Conservation (phyloP, 2,113 vertebrate genomes). For the Crocuta crocuta region DNA sequence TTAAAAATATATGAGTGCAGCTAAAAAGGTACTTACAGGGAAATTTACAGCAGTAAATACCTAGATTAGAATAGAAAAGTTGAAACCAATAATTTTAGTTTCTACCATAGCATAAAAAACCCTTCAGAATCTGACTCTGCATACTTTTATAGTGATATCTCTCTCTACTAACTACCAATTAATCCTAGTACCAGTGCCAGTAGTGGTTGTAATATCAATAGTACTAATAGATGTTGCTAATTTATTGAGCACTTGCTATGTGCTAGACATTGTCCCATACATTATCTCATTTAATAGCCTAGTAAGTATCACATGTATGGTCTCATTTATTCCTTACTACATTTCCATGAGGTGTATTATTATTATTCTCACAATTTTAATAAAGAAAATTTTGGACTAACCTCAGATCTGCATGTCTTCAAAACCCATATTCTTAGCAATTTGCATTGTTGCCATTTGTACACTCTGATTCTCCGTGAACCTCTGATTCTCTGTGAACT, state of each 20-base stretch:
- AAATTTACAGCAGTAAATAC: neutral
- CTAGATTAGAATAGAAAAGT: neutral
- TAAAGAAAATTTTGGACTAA: neutral
- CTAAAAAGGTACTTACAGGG: neutral
- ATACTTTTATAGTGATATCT: neutral
- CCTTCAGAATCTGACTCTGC: neutral
- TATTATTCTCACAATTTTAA: neutral
- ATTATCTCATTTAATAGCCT: neutral
- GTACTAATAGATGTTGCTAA: neutral
- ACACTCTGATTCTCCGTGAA: neutral
- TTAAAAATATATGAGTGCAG: neutral
- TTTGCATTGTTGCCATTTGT: neutral
- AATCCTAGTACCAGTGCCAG: neutral
- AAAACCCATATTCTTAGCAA: neutral
- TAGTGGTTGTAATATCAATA: neutral
- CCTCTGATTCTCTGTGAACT: neutral
- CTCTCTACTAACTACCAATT: neutral
- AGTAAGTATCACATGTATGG: neutral
- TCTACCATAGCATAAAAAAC: neutral
- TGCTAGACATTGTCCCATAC: neutral
- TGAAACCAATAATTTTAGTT: neutral
- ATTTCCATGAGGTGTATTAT: neutral
- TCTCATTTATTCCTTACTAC: neutral
- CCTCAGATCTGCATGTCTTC: neutral
- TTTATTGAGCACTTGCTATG: neutral